A percentile compares a stretch with the other conserved stretches of the same genome.
Conservation (phyloP, 1,140 invertebrate species). For the Euwallacea fornicatus region DNA sequence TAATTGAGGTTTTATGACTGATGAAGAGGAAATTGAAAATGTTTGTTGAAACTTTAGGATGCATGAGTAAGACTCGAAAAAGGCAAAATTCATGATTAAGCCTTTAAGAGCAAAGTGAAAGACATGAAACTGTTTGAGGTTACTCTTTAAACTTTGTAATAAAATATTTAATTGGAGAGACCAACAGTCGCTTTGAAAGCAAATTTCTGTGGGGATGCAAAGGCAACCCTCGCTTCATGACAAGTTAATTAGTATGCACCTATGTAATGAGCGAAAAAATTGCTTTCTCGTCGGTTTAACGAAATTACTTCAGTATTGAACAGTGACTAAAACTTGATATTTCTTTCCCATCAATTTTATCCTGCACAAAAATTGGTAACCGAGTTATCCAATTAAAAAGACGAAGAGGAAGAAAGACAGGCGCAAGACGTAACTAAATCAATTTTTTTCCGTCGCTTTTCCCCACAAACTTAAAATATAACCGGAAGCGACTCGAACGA, state of each 20-base stretch:
- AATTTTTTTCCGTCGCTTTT: slow-evolving; percentile 17
- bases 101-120: too few relatives aligned
- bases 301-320: neutral
- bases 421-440: slow-evolving; percentile 14
- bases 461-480: slow-evolving; percentile 20
- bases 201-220: neutral
- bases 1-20: too few relatives aligned
- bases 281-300: too few relatives aligned
- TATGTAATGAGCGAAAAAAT: too few relatives aligned
- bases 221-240: neutral
- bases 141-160: too few relatives aligned
- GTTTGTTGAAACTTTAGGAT: too few relatives aligned
- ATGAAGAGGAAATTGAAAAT: too few relatives aligned
- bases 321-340: neutral
- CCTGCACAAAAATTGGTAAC: neutral
- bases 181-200: neutral
- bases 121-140: too few relatives aligned
- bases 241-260: neutral
- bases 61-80: too few relatives aligned
- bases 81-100: too few relatives aligned
- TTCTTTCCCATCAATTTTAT: neutral
- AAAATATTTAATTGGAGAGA: neutral
- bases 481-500: slow-evolving; percentile 21
- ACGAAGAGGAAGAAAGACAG: slow-evolving; percentile 9
- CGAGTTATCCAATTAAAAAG: slow-evolving; percentile 22